A percentile compares a stretch with the other conserved stretches of the same genome.
These are phyloP conservation scores for Nemotelus nigrinus DNA, from an alignment of 2,888 invertebrate species.

Conservation along the genomic window DNA sequence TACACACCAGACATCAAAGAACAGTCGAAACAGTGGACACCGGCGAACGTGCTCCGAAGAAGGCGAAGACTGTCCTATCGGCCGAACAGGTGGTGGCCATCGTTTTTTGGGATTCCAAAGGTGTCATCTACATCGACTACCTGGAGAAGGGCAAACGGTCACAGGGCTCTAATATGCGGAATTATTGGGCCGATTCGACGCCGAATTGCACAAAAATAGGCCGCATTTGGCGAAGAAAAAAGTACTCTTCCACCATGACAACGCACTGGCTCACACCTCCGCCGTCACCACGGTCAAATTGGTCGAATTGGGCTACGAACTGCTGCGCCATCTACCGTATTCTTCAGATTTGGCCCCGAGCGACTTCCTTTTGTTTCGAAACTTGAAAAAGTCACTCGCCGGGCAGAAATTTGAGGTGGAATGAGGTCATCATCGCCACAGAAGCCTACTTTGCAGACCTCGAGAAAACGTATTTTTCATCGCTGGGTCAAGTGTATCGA, in stretches of 20 bases:
- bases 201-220: not conserved
- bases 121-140: conserved; percentile 1
- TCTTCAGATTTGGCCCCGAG: conserved; percentile 6
- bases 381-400: conserved; percentile 21
- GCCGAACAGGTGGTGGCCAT: not conserved
- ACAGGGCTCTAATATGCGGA: conserved; percentile 2
- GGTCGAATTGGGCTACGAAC: conserved; percentile 23
- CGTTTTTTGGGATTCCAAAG: not conserved
- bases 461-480: no score
- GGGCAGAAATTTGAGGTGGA: not conserved
- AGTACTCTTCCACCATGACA: conserved; percentile 6
- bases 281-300: conserved; percentile 21
- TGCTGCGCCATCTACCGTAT: conserved; percentile 21
- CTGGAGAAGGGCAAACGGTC: conserved; percentile 7
- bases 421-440: no score
- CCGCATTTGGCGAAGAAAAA: conserved; percentile 21
- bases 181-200: conserved; percentile 15
- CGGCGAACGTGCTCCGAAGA: not conserved
- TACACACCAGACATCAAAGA: not conserved
- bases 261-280: conserved; percentile 17
- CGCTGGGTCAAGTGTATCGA: no score
- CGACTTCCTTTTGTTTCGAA: conserved; percentile 15
- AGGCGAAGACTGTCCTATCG: not conserved
- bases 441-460: no score
- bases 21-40: not conserved